Evolutionary conservation across 2,888 invertebrate genomes (phyloP).

Genomic region (Xanthorhoe designata): DNA sequence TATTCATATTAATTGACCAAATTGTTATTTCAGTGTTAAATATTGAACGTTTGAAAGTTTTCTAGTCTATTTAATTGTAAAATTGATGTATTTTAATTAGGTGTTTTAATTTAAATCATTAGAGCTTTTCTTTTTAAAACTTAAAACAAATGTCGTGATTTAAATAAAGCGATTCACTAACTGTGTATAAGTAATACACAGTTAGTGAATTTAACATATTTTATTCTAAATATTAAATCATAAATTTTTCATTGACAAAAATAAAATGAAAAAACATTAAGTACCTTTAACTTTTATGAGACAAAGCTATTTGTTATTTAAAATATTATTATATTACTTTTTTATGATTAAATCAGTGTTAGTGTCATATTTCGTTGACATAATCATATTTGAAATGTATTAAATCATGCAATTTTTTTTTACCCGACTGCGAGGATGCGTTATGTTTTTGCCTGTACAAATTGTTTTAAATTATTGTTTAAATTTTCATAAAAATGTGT

Average conservation of each 20-base stretch:
- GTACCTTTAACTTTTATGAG: too few relatives aligned
- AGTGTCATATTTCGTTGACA: neutral
- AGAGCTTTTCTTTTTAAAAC: conserved; percentile 16
- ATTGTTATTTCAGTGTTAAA: conserved; percentile 65
- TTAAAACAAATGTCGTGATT: conserved; percentile 17
- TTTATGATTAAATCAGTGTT: too few relatives aligned
- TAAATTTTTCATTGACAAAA: too few relatives aligned
- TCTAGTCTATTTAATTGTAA: conserved; percentile 56
- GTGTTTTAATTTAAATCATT: conserved; percentile 25
- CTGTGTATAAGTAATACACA: too few relatives aligned
- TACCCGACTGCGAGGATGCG: neutral
- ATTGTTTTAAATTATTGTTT: neutral
- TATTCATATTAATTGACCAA: conserved; percentile 70
- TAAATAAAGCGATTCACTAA: conserved; percentile 34
- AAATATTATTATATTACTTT: too few relatives aligned
- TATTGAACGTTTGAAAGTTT: conserved; percentile 62
- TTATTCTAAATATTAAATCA: conserved; percentile 37
- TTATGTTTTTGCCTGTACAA: neutral
- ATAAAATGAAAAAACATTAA: too few relatives aligned
- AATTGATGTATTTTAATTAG: conserved; percentile 21
- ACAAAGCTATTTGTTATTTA: too few relatives aligned
- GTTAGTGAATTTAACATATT: conserved; percentile 38
- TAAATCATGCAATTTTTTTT: neutral
- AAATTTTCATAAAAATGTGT: conserved; percentile 7
- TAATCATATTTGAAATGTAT: neutral